Percentiles rank a stretch among this genome's conserved stretches.
phyloP scores from a whole-genome alignment of 1,140 invertebrate species.

The Panagrolaimus sp. region DNA sequence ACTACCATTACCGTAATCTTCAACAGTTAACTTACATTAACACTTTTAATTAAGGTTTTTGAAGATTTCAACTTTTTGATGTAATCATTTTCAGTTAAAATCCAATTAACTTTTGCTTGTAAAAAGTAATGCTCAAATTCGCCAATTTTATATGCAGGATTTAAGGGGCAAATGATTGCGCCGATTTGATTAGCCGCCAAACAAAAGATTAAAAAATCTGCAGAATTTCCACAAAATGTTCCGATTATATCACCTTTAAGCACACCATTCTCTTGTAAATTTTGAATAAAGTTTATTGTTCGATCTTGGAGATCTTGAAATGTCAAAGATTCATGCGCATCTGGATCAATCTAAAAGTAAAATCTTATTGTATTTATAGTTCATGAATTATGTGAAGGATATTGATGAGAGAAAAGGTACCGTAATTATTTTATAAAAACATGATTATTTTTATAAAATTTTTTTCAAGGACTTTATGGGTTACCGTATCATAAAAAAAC shows the following conservation, averaged over 20 bases:
- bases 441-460: too few relatives aligned
- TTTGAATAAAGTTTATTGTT: background rate
- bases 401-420: too few relatives aligned
- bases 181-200: slow-evolving; percentile 1
- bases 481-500: too few relatives aligned
- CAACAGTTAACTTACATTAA: too few relatives aligned
- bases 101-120: slow-evolving; percentile 5
- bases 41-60: background rate
- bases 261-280: background rate
- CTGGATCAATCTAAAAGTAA: slow-evolving; percentile 3
- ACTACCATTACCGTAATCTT: too few relatives aligned
- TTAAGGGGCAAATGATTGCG: background rate
- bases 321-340: background rate
- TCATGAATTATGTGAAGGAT: too few relatives aligned
- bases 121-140: slow-evolving; percentile 11
- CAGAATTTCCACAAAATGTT: slow-evolving; percentile 1
- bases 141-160: background rate
- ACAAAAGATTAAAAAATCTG: background rate
- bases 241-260: background rate
- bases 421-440: too few relatives aligned
- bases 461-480: too few relatives aligned
- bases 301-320: background rate
- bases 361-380: background rate
- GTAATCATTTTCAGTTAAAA: slow-evolving; percentile 8
- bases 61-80: background rate